Percentiles rank a stretch among this genome's conserved stretches.
These are phyloP conservation scores for Tor tambroides DNA, from an alignment of 2,113 vertebrate genomes.

Conservation along the genomic window DNA sequence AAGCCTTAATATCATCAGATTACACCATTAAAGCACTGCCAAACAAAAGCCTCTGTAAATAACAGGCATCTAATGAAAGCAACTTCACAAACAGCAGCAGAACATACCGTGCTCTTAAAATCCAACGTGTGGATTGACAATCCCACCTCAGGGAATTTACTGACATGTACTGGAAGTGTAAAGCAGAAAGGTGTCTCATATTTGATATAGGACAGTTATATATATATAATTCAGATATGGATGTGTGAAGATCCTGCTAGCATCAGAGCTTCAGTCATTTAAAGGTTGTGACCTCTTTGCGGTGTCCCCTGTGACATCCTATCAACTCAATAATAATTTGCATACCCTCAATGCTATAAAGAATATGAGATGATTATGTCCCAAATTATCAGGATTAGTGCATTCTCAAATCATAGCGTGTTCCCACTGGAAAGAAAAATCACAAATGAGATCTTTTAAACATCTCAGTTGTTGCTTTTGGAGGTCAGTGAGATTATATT, in stretches of 20 bases:
- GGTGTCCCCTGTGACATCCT: background rate
- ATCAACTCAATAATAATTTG: background rate
- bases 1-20: slow-evolving; percentile 47
- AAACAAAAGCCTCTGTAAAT: slow-evolving; percentile 25
- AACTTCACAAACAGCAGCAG: slow-evolving; percentile 16
- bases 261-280: background rate
- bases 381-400: background rate
- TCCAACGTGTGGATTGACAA: background rate
- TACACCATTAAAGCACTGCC: slow-evolving; percentile 43
- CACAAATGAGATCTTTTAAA: background rate
- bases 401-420: background rate
- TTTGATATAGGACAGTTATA: background rate
- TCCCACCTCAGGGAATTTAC: background rate
- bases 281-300: background rate
- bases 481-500: background rate
- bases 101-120: background rate
- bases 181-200: background rate
- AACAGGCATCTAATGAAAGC: slow-evolving; percentile 17
- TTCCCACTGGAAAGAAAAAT: background rate
- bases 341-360: background rate
- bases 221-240: background rate
- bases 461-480: background rate
- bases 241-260: background rate
- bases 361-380: background rate
- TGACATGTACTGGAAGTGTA: background rate